Evolutionary conservation across 2,888 invertebrate species (phyloP).

Genomic region (Ophion ellenae): DNA sequence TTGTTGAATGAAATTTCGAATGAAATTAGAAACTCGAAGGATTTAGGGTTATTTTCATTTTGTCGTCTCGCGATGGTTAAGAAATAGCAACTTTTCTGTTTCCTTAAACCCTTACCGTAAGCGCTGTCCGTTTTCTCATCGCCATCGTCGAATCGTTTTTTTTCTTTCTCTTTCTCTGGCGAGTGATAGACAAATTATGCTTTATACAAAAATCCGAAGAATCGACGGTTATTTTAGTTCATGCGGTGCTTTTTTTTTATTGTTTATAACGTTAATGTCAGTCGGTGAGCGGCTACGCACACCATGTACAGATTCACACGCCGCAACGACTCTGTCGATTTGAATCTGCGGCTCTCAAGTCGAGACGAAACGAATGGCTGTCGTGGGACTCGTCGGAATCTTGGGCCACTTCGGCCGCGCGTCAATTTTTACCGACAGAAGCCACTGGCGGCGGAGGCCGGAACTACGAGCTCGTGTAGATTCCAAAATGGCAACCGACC

Average conservation of each 20-base stretch:
- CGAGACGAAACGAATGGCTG: too few species aligned
- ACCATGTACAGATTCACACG: neutral
- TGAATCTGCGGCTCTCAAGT: too few species aligned
- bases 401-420: too few species aligned
- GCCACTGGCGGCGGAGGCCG: too few species aligned
- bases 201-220: neutral
- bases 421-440: too few species aligned
- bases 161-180: neutral
- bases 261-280: neutral
- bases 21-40: too few species aligned
- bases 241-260: neutral
- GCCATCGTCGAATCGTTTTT: conserved; percentile 72
- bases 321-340: too few species aligned
- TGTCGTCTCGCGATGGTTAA: conserved; percentile 41
- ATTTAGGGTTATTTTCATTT: neutral
- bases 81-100: conserved; percentile 13
- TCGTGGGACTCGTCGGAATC: too few species aligned
- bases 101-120: conserved; percentile 73
- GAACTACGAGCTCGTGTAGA: too few species aligned
- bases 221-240: neutral
- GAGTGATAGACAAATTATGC: neutral
- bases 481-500: too few species aligned
- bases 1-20: too few species aligned
- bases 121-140: conserved; percentile 75
- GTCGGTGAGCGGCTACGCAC: neutral